These are phyloP conservation scores for Eristalis pertinax DNA, from an alignment of 2,888 invertebrate species.

Conservation along the genomic window DNA sequence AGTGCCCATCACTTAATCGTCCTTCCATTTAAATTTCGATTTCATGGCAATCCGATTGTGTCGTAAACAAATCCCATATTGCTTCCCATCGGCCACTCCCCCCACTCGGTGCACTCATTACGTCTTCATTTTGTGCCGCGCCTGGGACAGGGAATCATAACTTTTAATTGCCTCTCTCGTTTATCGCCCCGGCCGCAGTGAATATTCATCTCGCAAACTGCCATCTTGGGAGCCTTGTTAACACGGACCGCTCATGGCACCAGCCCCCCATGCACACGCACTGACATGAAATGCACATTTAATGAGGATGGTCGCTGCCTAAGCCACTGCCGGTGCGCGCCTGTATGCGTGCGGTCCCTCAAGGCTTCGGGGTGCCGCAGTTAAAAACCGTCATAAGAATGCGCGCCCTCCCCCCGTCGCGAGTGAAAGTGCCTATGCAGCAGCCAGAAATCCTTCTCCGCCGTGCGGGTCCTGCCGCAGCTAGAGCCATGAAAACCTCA, in stretches of 20 bases:
- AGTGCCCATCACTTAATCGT: neutral
- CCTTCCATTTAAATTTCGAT: neutral
- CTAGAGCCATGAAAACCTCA: slow-evolving; percentile 63
- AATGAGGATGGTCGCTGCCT: slow-evolving; percentile 19
- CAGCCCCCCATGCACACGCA: slow-evolving; percentile 29
- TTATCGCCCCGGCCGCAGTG: slow-evolving; percentile 37
- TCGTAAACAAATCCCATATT: neutral
- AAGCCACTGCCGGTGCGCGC: neutral
- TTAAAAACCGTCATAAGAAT: slow-evolving; percentile 16
- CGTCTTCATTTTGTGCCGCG: slow-evolving; percentile 16
- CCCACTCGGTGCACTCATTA: slow-evolving; percentile 2
- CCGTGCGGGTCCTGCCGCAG: slow-evolving; percentile 19
- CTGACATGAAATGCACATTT: slow-evolving; percentile 62
- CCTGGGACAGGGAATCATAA: slow-evolving; percentile 41
- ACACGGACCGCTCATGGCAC: slow-evolving; percentile 20
- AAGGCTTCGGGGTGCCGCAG: slow-evolving; percentile 36
- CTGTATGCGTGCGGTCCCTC: slow-evolving; percentile 19
- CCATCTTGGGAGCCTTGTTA: slow-evolving; percentile 52
- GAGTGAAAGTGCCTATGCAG: slow-evolving; percentile 30
- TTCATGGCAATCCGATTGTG: neutral
- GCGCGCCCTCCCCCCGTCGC: neutral
- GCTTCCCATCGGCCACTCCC: neutral
- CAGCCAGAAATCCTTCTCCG: slow-evolving; percentile 25
- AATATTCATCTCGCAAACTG: slow-evolving; percentile 18
- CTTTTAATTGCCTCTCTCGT: slow-evolving; percentile 66